Evolutionary conservation across 2,797 vertebrate genomes (phyloP).

Genomic region (Brachymystax lenok): DNA sequence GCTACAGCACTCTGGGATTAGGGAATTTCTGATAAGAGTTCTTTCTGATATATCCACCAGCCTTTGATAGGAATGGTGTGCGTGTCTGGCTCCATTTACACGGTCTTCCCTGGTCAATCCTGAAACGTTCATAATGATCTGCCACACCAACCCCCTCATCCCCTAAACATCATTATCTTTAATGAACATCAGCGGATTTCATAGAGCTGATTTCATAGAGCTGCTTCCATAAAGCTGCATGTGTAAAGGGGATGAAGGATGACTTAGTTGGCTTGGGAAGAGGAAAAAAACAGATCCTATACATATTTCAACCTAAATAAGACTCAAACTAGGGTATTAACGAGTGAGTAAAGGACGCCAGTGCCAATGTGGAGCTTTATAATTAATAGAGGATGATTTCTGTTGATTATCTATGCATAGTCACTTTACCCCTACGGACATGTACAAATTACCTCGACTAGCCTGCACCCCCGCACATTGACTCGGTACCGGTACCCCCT

Average conservation of each 20-base stretch:
- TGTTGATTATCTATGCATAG: no score
- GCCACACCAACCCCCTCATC: not conserved
- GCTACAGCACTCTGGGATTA: no score
- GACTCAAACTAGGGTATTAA: not conserved
- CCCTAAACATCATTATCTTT: not conserved
- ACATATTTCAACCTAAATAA: not conserved
- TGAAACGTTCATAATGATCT: not conserved
- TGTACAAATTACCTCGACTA: no score
- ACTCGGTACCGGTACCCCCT: no score
- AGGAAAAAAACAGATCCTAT: not conserved
- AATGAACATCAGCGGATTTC: not conserved
- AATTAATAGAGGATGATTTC: not conserved
- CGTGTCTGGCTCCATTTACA: not conserved
- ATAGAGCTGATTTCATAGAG: no score
- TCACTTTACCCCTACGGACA: no score
- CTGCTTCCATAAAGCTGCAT: not conserved
- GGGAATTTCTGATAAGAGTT: not conserved
- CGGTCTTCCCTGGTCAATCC: not conserved
- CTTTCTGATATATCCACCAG: not conserved
- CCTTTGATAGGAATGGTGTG: not conserved
- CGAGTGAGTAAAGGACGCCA: not conserved
- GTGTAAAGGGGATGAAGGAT: not conserved
- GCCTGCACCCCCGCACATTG: no score
- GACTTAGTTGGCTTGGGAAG: not conserved
- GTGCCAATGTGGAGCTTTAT: not conserved